Evolutionary conservation across 2,888 invertebrate species (phyloP).

Genomic region (Melipona bicolor): DNA sequence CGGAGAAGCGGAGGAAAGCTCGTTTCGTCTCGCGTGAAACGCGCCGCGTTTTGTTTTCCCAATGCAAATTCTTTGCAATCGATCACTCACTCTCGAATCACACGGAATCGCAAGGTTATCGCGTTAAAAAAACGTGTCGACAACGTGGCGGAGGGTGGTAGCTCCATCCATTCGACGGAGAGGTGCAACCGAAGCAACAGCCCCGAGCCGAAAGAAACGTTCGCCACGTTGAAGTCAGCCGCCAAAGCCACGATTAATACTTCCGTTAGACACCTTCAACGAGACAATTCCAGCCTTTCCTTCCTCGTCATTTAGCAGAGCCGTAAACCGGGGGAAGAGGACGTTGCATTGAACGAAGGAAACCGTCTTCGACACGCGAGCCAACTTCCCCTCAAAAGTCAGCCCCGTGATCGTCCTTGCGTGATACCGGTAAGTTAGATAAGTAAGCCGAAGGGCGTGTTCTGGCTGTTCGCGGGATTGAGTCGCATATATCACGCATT

Average conservation of each 20-base stretch:
- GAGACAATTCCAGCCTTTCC: slow-evolving; percentile 28
- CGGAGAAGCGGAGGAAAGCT: background rate
- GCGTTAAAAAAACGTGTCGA: background rate
- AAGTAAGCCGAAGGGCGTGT: slow-evolving; percentile 51
- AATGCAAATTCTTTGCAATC: background rate
- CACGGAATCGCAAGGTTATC: background rate
- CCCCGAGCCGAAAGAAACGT: background rate
- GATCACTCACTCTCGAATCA: background rate
- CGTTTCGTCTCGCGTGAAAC: background rate
- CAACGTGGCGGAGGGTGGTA: background rate
- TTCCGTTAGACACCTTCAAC: slow-evolving; percentile 29
- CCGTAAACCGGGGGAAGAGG: background rate
- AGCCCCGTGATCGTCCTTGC: slow-evolving; percentile 27
- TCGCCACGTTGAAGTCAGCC: background rate
- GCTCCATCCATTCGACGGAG: background rate
- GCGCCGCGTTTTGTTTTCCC: background rate
- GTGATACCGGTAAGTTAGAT: slow-evolving; percentile 50
- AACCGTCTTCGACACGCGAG: slow-evolving; percentile 34
- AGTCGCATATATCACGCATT: slow-evolving; percentile 54
- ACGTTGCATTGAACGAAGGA: slow-evolving; percentile 8
- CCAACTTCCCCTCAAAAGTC: slow-evolving; percentile 13
- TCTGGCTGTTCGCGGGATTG: background rate
- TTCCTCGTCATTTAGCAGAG: background rate
- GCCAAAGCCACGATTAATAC: slow-evolving; percentile 9
- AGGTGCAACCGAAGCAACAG: slow-evolving; percentile 8